Percentiles rank a stretch among this genome's conserved stretches.
Conservation (phyloP, 2,797 vertebrate species). For the Alauda arvensis region DNA sequence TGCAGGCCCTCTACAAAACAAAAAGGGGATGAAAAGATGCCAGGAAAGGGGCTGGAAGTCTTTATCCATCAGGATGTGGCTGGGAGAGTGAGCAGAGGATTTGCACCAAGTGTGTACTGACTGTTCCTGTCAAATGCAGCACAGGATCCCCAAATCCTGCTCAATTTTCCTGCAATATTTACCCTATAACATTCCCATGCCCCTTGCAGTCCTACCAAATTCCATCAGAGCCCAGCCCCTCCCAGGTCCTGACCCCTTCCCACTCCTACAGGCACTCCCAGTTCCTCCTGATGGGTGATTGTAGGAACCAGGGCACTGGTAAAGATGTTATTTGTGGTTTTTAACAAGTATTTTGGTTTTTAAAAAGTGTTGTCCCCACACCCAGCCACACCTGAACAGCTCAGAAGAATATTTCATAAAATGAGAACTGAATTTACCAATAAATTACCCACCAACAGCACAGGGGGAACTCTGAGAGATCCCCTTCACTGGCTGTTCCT, state of each 20-base stretch:
- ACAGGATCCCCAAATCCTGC: neutral
- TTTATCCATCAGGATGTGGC: fast-evolving
- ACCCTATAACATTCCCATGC: fast-evolving
- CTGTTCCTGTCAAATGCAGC: neutral
- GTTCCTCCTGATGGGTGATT: fast-evolving
- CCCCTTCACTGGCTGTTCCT: neutral
- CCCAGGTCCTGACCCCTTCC: neutral
- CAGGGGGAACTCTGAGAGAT: neutral
- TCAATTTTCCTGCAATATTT: neutral
- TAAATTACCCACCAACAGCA: neutral
- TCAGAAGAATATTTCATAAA: neutral
- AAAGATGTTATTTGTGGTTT: neutral
- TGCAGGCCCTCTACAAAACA: constrained; percentile 88
- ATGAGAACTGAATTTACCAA: neutral
- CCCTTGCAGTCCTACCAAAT: neutral
- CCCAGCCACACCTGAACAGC: neutral
- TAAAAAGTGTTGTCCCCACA: neutral
- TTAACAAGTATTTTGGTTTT: neutral
- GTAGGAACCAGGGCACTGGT: neutral
- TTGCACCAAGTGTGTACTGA: fast-evolving
- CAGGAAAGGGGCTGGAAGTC: neutral
- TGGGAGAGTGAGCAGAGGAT: neutral
- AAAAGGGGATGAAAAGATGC: neutral
- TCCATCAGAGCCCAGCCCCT: neutral
- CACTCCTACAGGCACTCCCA: neutral